Evolutionary conservation across 2,888 invertebrate genomes (phyloP).

Genomic region (Melanotus villosus): DNA sequence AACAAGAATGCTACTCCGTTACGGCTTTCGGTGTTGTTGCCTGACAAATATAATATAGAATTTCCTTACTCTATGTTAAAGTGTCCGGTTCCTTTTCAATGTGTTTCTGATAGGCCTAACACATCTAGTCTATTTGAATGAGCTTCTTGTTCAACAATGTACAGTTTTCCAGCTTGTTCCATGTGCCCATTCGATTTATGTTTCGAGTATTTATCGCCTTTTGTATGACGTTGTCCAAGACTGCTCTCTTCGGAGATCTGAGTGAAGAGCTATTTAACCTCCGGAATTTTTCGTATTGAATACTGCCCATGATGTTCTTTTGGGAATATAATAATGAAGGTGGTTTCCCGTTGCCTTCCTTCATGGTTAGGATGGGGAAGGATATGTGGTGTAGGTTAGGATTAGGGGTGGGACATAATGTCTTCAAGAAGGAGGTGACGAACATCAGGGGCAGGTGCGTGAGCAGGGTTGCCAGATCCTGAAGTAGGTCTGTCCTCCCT

Average conservation of each 20-base stretch:
- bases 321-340: background rate
- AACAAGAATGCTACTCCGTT: background rate
- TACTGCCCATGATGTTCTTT: background rate
- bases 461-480: too few species aligned
- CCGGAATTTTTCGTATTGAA: background rate
- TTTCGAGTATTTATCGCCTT: background rate
- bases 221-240: background rate
- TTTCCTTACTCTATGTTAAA: background rate
- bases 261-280: background rate
- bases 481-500: too few species aligned
- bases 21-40: background rate
- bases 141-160: too few species aligned
- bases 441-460: too few species aligned
- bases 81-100: background rate
- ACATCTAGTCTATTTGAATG: background rate
- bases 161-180: conserved; percentile 2
- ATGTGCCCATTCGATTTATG: background rate
- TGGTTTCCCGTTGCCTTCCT: background rate
- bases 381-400: background rate
- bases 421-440: background rate
- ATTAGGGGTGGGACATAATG: background rate
- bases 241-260: background rate
- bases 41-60: background rate
- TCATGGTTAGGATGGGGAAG: background rate
- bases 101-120: background rate